These are phyloP conservation scores for Crenichthys baileyi DNA, from an alignment of 2,797 vertebrate species.

Conservation along the genomic window DNA sequence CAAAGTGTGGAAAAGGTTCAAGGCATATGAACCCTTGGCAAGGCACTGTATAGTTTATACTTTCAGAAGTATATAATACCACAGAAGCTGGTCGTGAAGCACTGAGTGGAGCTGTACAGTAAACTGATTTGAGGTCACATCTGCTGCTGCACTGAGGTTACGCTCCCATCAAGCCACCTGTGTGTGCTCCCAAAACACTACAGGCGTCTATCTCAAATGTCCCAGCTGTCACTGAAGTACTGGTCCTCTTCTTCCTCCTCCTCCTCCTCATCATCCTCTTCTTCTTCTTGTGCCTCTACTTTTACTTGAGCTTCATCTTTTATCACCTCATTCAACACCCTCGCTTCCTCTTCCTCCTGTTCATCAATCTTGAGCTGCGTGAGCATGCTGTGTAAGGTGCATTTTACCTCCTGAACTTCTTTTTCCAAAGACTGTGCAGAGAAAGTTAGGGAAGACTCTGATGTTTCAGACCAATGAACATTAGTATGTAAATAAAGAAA, in stretches of 20 bases:
- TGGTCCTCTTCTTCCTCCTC: slow-evolving; percentile 78
- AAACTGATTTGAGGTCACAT: slow-evolving; percentile 60
- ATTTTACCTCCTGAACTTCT: slow-evolving; percentile 91
- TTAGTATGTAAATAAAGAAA: slow-evolving; percentile 32
- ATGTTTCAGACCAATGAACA: slow-evolving; percentile 24
- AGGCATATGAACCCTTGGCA: not conserved
- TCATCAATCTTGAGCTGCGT: slow-evolving; percentile 83
- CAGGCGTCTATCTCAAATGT: slow-evolving; percentile 71
- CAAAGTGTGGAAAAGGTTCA: not conserved
- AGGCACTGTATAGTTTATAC: not conserved
- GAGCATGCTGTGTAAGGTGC: slow-evolving; percentile 85
- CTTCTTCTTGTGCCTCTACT: slow-evolving; percentile 48
- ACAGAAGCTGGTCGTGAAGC: slow-evolving; percentile 31
- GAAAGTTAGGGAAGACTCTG: slow-evolving; percentile 82
- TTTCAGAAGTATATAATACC: slow-evolving; percentile 6
- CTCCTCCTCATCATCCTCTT: slow-evolving; percentile 57
- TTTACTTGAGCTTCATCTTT: slow-evolving; percentile 62
- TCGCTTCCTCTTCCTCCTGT: slow-evolving; percentile 57
- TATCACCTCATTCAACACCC: slow-evolving; percentile 56
- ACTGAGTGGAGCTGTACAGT: slow-evolving; percentile 42
- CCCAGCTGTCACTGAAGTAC: slow-evolving; percentile 88
- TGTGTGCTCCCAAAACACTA: slow-evolving; percentile 51
- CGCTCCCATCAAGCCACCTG: slow-evolving; percentile 49
- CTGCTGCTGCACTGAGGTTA: slow-evolving; percentile 52
- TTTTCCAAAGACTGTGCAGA: slow-evolving; percentile 84